Conservation (phyloP, 2,888 invertebrate genomes). For the Stomorhina lunata region DNA sequence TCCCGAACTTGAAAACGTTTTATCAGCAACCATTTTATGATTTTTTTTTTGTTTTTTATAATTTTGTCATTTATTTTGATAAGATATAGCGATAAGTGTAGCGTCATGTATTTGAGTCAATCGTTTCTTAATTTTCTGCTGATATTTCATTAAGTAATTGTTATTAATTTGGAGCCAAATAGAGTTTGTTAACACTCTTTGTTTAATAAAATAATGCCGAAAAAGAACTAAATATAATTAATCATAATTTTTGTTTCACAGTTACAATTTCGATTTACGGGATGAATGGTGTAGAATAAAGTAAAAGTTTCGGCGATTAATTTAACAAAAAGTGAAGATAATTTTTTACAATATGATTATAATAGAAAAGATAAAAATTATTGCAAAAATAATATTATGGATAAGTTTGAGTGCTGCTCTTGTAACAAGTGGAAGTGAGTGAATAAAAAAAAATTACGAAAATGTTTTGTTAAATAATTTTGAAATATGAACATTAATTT, state of each 20-base stretch:
- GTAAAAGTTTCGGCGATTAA: background rate
- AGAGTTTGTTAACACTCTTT: conserved; percentile 40
- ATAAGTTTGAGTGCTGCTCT: background rate
- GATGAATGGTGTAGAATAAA: background rate
- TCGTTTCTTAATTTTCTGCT: conserved; percentile 1
- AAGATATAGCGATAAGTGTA: conserved; percentile 59
- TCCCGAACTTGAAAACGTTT: background rate
- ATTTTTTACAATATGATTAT: background rate
- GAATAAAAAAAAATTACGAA: too few relatives aligned
- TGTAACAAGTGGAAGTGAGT: conserved; percentile 18
- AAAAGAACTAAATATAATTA: background rate
- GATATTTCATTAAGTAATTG: background rate
- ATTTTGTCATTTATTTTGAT: conserved; percentile 25
- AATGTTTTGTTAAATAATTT: too few relatives aligned
- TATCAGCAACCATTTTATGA: background rate
- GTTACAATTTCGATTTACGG: conserved; percentile 37
- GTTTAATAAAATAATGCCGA: background rate
- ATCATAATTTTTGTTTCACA: background rate
- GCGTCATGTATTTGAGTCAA: conserved; percentile 58
- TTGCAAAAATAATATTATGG: conserved; percentile 7
- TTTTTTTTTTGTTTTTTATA: conserved; percentile 37
- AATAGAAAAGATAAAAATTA: background rate
- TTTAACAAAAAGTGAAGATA: background rate
- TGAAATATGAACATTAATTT: too few relatives aligned
- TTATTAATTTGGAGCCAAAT: conserved; percentile 21